Evolutionary conservation across 1,140 invertebrate species (phyloP).

Genomic region (Achroia grisella): DNA sequence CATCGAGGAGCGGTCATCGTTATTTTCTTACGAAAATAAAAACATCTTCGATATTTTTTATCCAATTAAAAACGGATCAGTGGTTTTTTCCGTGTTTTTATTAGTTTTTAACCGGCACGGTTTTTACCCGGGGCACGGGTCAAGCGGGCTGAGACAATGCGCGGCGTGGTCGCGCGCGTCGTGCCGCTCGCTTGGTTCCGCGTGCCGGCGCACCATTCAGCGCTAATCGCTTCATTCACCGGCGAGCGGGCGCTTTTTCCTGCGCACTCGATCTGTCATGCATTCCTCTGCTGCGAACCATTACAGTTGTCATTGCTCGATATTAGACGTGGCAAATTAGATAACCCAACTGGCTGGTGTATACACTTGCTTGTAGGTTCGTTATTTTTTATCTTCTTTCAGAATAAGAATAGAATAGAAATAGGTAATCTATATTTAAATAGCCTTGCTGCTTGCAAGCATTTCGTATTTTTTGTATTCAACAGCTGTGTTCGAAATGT

Average conservation of each 20-base stretch:
- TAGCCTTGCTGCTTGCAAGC: too few species aligned
- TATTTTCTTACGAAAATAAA: constrained; percentile 28
- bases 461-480: too few species aligned
- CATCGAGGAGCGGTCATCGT: constrained; percentile 18
- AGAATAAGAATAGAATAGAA: too few species aligned
- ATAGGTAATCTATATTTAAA: too few species aligned
- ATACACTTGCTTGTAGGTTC: too few species aligned
- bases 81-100: constrained; percentile 37
- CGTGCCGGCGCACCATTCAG: constrained; percentile 60
- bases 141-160: constrained; percentile 65
- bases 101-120: constrained; percentile 38
- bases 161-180: constrained; percentile 45
- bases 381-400: too few species aligned
- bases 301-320: constrained; percentile 2
- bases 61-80: constrained; percentile 42
- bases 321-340: constrained; percentile 4
- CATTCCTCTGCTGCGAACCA: constrained; percentile 42
- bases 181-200: constrained; percentile 61
- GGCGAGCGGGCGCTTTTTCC: constrained; percentile 48
- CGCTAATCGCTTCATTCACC: constrained; percentile 69
- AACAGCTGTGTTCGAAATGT: too few species aligned
- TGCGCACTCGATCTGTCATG: constrained; percentile 53
- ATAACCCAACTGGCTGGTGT: too few species aligned
- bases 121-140: constrained; percentile 67
- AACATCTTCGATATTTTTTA: constrained; percentile 50